Conservation (phyloP, 2,113 vertebrate genomes). For the Acrocephalus arundinaceus region DNA sequence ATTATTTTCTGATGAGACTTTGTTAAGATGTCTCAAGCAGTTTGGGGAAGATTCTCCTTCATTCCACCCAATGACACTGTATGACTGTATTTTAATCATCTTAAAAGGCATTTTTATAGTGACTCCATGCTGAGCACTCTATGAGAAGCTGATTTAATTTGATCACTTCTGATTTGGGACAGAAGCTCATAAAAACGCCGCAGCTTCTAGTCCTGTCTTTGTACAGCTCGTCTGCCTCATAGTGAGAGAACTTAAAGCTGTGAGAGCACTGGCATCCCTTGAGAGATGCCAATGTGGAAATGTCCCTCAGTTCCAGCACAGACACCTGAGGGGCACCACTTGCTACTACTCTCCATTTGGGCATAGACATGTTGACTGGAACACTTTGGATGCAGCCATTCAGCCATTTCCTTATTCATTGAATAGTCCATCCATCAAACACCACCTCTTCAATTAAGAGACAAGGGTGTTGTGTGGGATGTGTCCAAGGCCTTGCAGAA, state of each 20-base stretch:
- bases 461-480: neutral
- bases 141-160: neutral
- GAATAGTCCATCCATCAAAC: neutral
- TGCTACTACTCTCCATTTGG: neutral
- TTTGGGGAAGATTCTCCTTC: neutral
- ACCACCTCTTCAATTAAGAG: neutral
- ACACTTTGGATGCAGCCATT: neutral
- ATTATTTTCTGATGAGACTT: neutral
- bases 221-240: neutral
- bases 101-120: neutral
- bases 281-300: neutral
- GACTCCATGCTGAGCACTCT: neutral
- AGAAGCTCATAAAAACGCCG: neutral
- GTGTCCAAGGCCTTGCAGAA: neutral
- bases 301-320: neutral
- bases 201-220: neutral
- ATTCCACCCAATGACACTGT: neutral
- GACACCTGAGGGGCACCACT: neutral
- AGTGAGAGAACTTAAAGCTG: neutral
- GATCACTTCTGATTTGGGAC: neutral
- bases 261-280: neutral
- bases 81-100: neutral
- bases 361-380: neutral
- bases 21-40: neutral
- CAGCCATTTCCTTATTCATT: neutral